Percentiles rank a stretch among this genome's conserved stretches.
Conservation (phyloP, 2,888 invertebrate genomes). For the Parnassius glacialis region DNA sequence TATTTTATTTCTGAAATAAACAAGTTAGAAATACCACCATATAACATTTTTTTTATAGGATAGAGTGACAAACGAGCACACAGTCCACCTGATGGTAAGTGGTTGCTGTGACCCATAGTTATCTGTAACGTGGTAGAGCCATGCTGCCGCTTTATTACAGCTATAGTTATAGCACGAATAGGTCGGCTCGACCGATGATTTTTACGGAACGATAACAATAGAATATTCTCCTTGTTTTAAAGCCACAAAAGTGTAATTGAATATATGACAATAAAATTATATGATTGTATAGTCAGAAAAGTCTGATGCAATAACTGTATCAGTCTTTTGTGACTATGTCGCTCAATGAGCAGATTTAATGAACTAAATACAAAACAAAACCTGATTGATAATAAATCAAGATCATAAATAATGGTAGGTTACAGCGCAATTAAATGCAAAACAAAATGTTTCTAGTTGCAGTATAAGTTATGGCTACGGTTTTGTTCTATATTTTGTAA, state of each 20-base stretch:
- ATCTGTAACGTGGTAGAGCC: too few relatives aligned
- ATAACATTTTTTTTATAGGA: too few relatives aligned
- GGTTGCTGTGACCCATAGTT: too few relatives aligned
- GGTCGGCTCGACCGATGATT: not conserved
- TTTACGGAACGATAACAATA: slow-evolving; percentile 35
- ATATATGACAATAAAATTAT: too few relatives aligned
- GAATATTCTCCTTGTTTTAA: slow-evolving; percentile 30
- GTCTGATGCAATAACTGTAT: not conserved
- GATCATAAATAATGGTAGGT: slow-evolving; percentile 38
- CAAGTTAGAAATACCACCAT: too few relatives aligned
- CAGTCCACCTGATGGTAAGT: too few relatives aligned
- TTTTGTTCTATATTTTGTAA: not conserved
- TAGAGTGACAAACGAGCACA: too few relatives aligned
- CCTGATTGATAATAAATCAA: slow-evolving; percentile 29
- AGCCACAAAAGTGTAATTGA: too few relatives aligned
- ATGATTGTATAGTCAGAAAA: too few relatives aligned
- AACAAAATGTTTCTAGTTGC: slow-evolving; percentile 30
- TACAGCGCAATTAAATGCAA: slow-evolving; percentile 43
- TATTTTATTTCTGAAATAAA: too few relatives aligned
- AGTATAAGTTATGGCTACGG: not conserved
- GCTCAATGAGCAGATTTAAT: slow-evolving; percentile 1
- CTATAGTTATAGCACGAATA: too few relatives aligned
- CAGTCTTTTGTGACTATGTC: not conserved
- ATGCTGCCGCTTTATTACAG: too few relatives aligned
- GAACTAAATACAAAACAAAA: slow-evolving; percentile 4